Base-by-base conservation (phyloP, 2,797 vertebrate genomes). In the Monodelphis domestica region DNA sequence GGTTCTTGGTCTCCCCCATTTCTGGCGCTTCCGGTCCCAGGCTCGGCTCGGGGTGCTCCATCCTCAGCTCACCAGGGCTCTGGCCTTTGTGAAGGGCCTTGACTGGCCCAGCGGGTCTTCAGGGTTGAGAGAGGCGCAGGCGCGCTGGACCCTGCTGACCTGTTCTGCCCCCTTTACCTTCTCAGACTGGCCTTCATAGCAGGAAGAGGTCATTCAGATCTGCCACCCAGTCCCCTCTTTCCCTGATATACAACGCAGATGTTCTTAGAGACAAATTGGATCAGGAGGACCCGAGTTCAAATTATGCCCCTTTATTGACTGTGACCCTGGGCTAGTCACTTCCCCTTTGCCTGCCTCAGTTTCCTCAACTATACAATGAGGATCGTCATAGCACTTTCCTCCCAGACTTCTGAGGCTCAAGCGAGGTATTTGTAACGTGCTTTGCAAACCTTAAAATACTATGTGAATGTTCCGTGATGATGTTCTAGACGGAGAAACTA, bases 91-190 rank as follows among this genome's bases (percentile, higher is more conserved):
- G n/a, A n/a, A n/a, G n/a, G n/a, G 91, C 92, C 91, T 38, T 45
- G 21, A 56, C 93, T 94, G 0, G n/a, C 94, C 96, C 59, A 96
- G 96, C 93, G 92, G 92, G 28, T n/a, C n/a, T n/a, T n/a, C 95
- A 91, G 4, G 52, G n/a, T 55, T 54, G n/a, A n/a, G n/a, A n/a
- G 29, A 55, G 88, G 21, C 4, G n/a, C 24, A n/a, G n/a, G n/a
- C n/a, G n/a, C n/a, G n/a, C n/a, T n/a, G n/a, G n/a, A n/a, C n/a
- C n/a, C n/a, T n/a, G n/a, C n/a, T n/a, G n/a, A n/a, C n/a, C n/a
- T n/a, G n/a, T n/a, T n/a, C n/a, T n/a, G n/a, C n/a, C n/a, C n/a
- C n/a, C n/a, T n/a, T n/a, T n/a, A n/a, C n/a, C n/a, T n/a, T n/a
- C n/a, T n/a, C n/a, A n/a, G n/a, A n/a, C n/a, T n/a, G n/a, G n/a